Conservation (phyloP, 2,888 invertebrate genomes). For the Nymphalis polychloros region DNA sequence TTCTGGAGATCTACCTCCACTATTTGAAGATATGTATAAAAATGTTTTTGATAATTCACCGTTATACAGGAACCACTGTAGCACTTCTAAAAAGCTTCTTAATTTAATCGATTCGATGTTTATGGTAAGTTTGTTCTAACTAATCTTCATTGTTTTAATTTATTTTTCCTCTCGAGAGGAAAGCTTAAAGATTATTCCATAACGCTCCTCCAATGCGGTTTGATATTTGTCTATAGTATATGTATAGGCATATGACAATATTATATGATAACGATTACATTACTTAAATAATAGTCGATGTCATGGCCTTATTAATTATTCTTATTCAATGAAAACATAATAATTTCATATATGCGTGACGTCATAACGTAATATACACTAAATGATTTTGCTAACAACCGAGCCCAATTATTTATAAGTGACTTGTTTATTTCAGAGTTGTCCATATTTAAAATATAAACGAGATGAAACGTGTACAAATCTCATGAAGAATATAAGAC, state of each 20-base stretch:
- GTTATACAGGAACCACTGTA: conserved; percentile 60
- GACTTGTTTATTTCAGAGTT: not conserved
- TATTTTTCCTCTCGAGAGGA: not conserved
- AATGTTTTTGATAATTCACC: conserved; percentile 54
- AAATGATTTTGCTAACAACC: no score
- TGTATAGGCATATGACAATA: no score
- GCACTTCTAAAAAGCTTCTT: conserved; percentile 62
- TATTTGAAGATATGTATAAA: conserved; percentile 47
- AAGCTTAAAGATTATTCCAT: no score
- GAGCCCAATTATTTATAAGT: not conserved
- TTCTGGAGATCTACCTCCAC: conserved; percentile 48
- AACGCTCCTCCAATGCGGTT: no score
- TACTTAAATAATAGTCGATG: no score
- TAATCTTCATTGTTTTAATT: not conserved
- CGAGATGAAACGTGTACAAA: not conserved
- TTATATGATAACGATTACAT: no score
- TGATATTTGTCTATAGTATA: no score
- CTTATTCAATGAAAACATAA: no score
- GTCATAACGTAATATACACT: no score
- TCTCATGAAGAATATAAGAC: not conserved
- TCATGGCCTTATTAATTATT: no score
- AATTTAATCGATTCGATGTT: conserved; percentile 70
- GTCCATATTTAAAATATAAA: not conserved
- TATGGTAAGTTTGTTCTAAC: conserved; percentile 52
- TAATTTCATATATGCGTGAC: no score